Conservation (phyloP, 2,797 vertebrate genomes). For the Rhynchonycteris naso region DNA sequence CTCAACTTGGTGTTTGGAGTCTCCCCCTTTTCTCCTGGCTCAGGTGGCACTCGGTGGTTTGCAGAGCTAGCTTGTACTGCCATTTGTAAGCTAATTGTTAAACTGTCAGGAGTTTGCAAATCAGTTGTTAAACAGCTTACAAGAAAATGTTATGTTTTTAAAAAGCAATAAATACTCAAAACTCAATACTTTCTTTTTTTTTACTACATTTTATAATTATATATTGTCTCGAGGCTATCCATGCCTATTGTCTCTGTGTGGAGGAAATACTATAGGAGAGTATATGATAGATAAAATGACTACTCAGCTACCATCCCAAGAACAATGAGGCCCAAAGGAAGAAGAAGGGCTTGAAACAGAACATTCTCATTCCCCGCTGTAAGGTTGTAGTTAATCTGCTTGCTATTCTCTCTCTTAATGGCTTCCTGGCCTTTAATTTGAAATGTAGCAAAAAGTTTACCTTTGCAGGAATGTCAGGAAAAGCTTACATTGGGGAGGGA, state of each 20-base stretch:
- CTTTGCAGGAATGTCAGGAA: too few relatives aligned
- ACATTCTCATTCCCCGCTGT: too few relatives aligned
- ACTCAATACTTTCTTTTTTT: background rate
- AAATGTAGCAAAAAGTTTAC: too few relatives aligned
- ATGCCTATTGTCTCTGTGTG: background rate
- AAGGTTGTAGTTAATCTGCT: too few relatives aligned
- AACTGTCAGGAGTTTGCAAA: background rate
- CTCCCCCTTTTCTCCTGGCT: background rate
- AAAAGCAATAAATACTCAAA: background rate
- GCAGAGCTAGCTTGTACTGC: background rate
- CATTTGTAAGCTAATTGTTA: background rate
- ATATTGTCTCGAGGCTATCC: accelerated
- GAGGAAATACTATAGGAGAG: background rate
- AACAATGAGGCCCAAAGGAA: too few relatives aligned
- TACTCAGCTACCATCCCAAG: too few relatives aligned
- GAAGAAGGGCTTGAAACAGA: too few relatives aligned
- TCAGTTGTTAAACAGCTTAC: background rate
- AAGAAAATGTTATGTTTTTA: background rate
- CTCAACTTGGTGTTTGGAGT: background rate
- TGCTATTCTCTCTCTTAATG: too few relatives aligned
- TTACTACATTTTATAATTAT: background rate
- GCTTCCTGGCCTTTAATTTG: too few relatives aligned
- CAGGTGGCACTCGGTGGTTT: background rate
- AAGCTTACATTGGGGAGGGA: too few relatives aligned
- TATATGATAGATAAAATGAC: too few relatives aligned